These are phyloP conservation scores for Xanthorhoe designata DNA, from an alignment of 2,888 invertebrate species.

Conservation along the genomic window DNA sequence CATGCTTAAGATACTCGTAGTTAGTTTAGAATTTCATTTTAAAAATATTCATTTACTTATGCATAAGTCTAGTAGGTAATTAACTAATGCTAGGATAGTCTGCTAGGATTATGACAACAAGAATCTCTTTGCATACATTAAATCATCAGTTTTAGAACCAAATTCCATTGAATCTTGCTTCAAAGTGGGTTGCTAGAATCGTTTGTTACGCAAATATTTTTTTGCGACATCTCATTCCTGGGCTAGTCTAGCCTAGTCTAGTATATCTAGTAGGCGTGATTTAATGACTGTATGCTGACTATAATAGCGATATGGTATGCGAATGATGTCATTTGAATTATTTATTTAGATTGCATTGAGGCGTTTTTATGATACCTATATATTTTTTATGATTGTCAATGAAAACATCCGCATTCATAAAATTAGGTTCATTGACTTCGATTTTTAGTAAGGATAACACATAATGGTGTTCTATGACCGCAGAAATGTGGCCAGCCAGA, in stretches of 20 bases:
- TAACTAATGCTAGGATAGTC: too few relatives aligned
- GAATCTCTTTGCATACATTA: not conserved
- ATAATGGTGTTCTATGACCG: not conserved
- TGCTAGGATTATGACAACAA: too few relatives aligned
- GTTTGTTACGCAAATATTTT: constrained; percentile 66
- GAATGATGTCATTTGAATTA: constrained; percentile 47
- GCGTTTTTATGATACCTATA: constrained; percentile 13
- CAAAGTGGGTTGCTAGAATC: constrained; percentile 7
- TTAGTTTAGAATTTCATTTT: too few relatives aligned
- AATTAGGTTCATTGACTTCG: constrained; percentile 31
- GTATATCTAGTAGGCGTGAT: constrained; percentile 54
- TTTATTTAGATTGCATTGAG: constrained; percentile 33
- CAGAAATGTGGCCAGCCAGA: too few relatives aligned
- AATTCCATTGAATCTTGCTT: not conserved
- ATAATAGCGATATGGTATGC: constrained; percentile 43
- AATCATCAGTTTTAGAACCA: not conserved
- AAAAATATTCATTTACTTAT: too few relatives aligned
- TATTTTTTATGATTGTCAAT: constrained; percentile 17
- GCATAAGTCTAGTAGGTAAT: too few relatives aligned
- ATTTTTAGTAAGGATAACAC: not conserved
- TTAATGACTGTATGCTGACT: constrained; percentile 52
- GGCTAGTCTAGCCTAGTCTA: constrained; percentile 30
- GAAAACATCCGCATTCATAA: constrained; percentile 31
- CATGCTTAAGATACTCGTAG: too few relatives aligned
- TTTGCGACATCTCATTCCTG: constrained; percentile 57